A percentile compares a stretch with the other conserved stretches of the same genome.
Evolutionary conservation across 2,113 vertebrate genomes (phyloP).

Genomic region (Rhombomys opimus): DNA sequence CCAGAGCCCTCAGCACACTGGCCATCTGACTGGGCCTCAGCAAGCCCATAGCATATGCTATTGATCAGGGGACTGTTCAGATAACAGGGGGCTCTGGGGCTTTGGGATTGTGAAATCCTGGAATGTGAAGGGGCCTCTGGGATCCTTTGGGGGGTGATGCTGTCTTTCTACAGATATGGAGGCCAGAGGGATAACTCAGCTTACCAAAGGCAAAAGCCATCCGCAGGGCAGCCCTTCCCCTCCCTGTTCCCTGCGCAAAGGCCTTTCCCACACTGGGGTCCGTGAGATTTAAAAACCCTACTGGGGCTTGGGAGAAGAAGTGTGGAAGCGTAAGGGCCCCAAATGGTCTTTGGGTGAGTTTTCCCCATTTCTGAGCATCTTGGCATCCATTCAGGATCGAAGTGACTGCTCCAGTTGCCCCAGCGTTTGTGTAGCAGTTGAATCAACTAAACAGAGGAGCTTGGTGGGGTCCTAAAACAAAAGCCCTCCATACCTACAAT

Average conservation of each 20-base stretch:
- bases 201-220: neutral
- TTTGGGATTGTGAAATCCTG: slow-evolving; percentile 50
- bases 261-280: neutral
- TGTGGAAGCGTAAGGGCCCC: neutral
- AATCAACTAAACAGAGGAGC: slow-evolving; percentile 64
- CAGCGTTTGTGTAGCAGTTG: slow-evolving; percentile 64
- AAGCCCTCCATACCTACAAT: neutral
- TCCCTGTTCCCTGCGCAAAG: neutral
- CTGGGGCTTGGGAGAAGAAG: slow-evolving; percentile 20
- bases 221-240: neutral
- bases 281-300: neutral
- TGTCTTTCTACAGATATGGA: neutral
- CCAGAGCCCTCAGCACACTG: slow-evolving; percentile 54
- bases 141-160: neutral
- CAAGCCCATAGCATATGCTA: slow-evolving; percentile 33
- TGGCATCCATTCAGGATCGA: slow-evolving; percentile 45
- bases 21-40: slow-evolving; percentile 60
- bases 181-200: neutral
- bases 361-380: slow-evolving; percentile 39
- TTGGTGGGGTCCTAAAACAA: neutral
- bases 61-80: slow-evolving; percentile 53
- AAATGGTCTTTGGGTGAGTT: slow-evolving; percentile 48
- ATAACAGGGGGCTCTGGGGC: slow-evolving; percentile 57
- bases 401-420: slow-evolving; percentile 52
- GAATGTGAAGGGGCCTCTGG: slow-evolving; percentile 51